Evolutionary conservation across 2,113 vertebrate species (phyloP).

Genomic region (Myiozetetes cayanensis): DNA sequence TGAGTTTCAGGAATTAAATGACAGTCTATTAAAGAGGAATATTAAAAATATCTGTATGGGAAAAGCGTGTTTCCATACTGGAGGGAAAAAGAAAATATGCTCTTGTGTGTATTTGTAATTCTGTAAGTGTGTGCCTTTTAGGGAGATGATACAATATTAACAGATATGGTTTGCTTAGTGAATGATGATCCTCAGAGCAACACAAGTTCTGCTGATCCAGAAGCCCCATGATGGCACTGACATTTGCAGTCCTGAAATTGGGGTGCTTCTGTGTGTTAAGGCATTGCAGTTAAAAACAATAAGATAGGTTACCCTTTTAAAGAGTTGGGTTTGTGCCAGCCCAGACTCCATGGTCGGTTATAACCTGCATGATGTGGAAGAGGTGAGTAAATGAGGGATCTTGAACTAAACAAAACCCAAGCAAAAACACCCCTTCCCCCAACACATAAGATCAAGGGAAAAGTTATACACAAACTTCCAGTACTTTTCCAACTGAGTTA

Average conservation of each 20-base stretch:
- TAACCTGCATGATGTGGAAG: fast-evolving
- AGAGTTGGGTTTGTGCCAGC: neutral
- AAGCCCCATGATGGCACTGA: neutral
- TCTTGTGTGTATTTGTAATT: neutral
- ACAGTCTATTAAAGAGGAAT: neutral
- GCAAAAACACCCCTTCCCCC: fast-evolving
- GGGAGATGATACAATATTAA: neutral
- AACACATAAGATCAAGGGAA: neutral
- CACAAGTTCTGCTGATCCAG: neutral
- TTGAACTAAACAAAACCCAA: neutral
- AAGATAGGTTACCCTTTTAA: neutral
- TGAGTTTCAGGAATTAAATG: neutral
- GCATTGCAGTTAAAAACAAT: neutral
- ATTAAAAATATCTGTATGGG: neutral
- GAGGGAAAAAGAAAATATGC: neutral
- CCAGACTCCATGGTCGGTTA: neutral
- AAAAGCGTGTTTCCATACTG: neutral
- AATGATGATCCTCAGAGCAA: neutral
- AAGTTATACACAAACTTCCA: neutral
- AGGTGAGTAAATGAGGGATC: neutral
- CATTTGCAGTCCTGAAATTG: neutral
- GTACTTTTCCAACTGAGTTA: neutral
- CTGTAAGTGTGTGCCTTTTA: neutral
- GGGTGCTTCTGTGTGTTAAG: neutral
- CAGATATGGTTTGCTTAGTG: neutral